These are phyloP conservation scores for Hydra vulgaris DNA, from an alignment of 30 jellyfish, hydroid and myxozoan genomes.

Conservation along the genomic window DNA sequence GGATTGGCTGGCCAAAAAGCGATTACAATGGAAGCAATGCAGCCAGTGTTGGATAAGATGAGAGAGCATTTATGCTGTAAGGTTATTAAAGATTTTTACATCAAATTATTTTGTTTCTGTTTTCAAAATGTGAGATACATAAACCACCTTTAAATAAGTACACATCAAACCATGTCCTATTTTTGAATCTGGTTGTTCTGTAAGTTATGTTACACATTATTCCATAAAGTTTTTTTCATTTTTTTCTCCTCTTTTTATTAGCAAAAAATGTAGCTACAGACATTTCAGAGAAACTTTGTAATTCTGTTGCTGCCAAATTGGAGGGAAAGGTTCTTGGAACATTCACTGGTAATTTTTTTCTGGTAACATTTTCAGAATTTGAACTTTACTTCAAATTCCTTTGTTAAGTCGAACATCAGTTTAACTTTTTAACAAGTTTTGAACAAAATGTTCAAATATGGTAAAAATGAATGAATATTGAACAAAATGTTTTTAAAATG, in stretches of 20 bases:
- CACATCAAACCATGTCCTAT: too few relatives aligned
- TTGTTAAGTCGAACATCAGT: too few relatives aligned
- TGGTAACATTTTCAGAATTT: background rate
- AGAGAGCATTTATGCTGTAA: slow-evolving; percentile 91
- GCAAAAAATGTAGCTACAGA: slow-evolving; percentile 99
- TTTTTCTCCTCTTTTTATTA: too few relatives aligned
- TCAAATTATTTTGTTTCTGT: too few relatives aligned
- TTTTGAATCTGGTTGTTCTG: too few relatives aligned
- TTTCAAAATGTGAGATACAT: too few relatives aligned
- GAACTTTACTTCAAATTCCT: background rate
- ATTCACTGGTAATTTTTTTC: slow-evolving; percentile 87
- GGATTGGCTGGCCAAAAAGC: slow-evolving; percentile 96
- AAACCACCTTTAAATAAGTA: too few relatives aligned
- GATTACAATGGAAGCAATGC: slow-evolving; percentile 84
- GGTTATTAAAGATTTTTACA: background rate
- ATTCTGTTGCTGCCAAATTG: slow-evolving; percentile 80
- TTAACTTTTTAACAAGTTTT: too few relatives aligned
- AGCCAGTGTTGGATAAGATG: slow-evolving; percentile 92
- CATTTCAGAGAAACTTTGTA: slow-evolving; percentile 85
- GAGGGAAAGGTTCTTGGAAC: slow-evolving; percentile 95
- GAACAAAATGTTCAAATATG: too few relatives aligned
- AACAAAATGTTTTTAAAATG: too few relatives aligned
- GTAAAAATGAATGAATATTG: too few relatives aligned
- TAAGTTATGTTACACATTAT: too few relatives aligned
- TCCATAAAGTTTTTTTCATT: background rate